A percentile compares a stretch with the other conserved stretches of the same genome.
Evolutionary conservation across 1,140 invertebrate species (phyloP).

Genomic region (Trichonephila inaurata): DNA sequence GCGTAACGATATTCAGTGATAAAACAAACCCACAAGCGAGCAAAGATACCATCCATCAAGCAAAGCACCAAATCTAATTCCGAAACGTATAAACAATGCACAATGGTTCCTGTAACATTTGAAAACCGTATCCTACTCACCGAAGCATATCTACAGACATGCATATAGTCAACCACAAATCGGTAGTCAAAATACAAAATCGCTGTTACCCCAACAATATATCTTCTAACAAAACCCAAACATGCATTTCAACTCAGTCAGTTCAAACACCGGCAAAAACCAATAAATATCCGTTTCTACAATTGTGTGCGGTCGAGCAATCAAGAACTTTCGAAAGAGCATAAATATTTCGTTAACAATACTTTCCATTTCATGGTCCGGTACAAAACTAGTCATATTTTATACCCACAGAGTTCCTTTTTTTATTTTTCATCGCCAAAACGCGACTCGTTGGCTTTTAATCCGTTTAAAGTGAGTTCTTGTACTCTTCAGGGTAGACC

Average conservation of each 20-base stretch:
- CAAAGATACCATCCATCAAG: no score
- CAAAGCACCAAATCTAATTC: no score
- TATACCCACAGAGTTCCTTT: neutral
- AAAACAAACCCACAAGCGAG: no score
- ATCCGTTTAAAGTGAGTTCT: slow-evolving; percentile 44
- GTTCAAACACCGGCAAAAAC: neutral
- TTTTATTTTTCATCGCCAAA: neutral
- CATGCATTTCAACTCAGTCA: neutral
- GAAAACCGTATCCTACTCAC: no score
- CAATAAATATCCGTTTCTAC: neutral
- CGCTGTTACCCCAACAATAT: no score
- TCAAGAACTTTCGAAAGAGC: neutral
- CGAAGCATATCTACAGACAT: no score
- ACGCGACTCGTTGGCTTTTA: neutral
- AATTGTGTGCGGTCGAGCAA: neutral
- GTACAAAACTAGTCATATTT: neutral
- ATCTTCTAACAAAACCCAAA: neutral
- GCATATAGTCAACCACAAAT: no score
- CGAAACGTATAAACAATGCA: no score
- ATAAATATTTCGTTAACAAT: slow-evolving; percentile 26
- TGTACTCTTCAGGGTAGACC: neutral
- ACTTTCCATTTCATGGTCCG: neutral
- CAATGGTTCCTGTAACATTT: no score
- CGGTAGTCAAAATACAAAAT: no score
- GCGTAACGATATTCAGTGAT: no score